Evolutionary conservation across 2,888 invertebrate genomes (phyloP).

Genomic region (Drosophila falleni): DNA sequence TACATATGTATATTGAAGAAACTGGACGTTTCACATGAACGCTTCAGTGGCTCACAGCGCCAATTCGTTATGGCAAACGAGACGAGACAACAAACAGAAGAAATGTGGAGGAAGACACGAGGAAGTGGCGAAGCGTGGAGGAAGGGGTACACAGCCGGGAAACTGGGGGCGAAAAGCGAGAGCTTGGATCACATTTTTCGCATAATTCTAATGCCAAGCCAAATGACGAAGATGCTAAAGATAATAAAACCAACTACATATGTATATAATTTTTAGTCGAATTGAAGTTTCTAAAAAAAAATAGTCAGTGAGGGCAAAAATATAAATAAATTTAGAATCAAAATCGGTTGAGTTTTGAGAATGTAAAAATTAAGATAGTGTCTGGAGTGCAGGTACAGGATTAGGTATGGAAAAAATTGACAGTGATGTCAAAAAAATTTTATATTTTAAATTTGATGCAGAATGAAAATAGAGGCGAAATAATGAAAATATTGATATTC

Average conservation of each 20-base stretch:
- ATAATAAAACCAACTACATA: not conserved
- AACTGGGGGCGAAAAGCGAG: constrained; percentile 38
- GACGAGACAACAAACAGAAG: constrained; percentile 29
- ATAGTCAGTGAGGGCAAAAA: too few species aligned
- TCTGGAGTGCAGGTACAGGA: too few species aligned
- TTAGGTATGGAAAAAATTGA: too few species aligned
- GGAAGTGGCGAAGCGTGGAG: not conserved
- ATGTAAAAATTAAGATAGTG: too few species aligned
- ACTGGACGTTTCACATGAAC: constrained; percentile 84
- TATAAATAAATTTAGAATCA: too few species aligned
- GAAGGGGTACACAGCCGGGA: not conserved
- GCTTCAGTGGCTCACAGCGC: constrained; percentile 77
- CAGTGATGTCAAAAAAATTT: too few species aligned
- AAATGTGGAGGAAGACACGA: not conserved
- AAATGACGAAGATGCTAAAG: constrained; percentile 21
- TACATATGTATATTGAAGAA: constrained; percentile 56
- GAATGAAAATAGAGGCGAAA: too few species aligned
- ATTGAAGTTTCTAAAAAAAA: too few species aligned
- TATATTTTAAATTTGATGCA: too few species aligned
- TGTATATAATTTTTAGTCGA: not conserved
- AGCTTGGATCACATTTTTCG: constrained; percentile 37
- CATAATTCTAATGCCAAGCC: constrained; percentile 24
- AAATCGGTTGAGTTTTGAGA: too few species aligned
- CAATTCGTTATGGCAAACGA: constrained; percentile 58
- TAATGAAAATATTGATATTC: too few species aligned